These are phyloP conservation scores for Pelecanoides urinatrix DNA, from an alignment of 2,113 vertebrate genomes.

Conservation along the genomic window DNA sequence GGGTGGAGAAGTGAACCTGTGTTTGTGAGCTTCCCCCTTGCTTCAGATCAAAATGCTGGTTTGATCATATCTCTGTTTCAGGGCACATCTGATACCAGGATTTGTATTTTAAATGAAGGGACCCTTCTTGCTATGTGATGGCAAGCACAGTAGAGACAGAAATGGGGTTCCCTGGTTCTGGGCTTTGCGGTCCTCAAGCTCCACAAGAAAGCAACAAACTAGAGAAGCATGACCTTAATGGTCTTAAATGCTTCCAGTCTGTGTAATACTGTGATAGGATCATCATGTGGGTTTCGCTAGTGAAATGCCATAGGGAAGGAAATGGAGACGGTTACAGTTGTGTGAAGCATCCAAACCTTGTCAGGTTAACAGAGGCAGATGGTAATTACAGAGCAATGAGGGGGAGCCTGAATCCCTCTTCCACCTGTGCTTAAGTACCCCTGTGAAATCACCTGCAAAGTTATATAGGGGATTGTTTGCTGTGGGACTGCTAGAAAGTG, in stretches of 20 bases:
- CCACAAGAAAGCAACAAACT: background rate
- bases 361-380: background rate
- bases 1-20: background rate
- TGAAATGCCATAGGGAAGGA: background rate
- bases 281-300: background rate
- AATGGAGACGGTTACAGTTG: background rate
- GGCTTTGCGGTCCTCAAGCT: background rate
- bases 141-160: constrained; percentile 2
- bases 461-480: background rate
- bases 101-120: constrained; percentile 38
- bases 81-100: background rate
- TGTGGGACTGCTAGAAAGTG: background rate
- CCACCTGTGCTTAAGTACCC: background rate
- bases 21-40: background rate
- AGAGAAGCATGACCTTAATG: background rate
- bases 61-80: background rate
- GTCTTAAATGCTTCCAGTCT: background rate
- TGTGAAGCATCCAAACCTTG: background rate
- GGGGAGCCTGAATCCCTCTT: background rate
- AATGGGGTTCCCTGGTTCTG: constrained; percentile 1
- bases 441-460: background rate
- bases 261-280: background rate
- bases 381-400: background rate
- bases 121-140: constrained; percentile 6
- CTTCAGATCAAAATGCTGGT: constrained; percentile 1